phyloP scores from a whole-genome alignment of 2,113 vertebrate genomes.

The Corythaixoides concolor region DNA sequence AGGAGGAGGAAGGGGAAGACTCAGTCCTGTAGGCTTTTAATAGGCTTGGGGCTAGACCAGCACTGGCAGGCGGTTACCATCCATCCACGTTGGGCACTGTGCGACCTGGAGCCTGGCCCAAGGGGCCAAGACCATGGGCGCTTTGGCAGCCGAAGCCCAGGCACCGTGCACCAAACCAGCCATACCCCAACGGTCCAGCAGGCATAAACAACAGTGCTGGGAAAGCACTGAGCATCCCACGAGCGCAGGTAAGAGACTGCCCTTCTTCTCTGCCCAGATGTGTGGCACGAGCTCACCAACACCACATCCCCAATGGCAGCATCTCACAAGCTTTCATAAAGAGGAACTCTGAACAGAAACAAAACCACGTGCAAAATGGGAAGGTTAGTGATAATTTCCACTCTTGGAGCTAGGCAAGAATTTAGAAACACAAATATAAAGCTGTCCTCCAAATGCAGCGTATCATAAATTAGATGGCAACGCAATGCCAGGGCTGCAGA shows the following conservation, averaged over 20 bases:
- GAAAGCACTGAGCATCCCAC: background rate
- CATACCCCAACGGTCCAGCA: background rate
- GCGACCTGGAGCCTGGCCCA: background rate
- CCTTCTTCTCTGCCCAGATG: background rate
- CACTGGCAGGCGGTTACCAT: background rate
- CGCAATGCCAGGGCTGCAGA: background rate
- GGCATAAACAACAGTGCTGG: background rate
- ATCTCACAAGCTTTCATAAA: rapidly evolving
- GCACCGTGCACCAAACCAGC: background rate
- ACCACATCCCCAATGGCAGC: background rate
- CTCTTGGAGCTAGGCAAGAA: background rate
- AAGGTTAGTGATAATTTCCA: background rate
- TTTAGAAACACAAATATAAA: background rate
- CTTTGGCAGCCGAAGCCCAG: background rate
- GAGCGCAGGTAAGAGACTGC: background rate
- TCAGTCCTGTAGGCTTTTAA: background rate
- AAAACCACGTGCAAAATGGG: background rate
- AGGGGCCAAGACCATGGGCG: background rate
- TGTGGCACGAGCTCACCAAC: rapidly evolving
- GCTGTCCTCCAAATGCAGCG: rapidly evolving
- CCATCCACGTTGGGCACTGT: rapidly evolving
- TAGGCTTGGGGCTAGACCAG: background rate
- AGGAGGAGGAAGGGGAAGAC: constrained; percentile 44
- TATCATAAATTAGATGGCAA: background rate
- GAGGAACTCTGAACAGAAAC: rapidly evolving